These are phyloP conservation scores for Megathymus violae DNA, from an alignment of 1,140 invertebrate species.

Conservation along the genomic window DNA sequence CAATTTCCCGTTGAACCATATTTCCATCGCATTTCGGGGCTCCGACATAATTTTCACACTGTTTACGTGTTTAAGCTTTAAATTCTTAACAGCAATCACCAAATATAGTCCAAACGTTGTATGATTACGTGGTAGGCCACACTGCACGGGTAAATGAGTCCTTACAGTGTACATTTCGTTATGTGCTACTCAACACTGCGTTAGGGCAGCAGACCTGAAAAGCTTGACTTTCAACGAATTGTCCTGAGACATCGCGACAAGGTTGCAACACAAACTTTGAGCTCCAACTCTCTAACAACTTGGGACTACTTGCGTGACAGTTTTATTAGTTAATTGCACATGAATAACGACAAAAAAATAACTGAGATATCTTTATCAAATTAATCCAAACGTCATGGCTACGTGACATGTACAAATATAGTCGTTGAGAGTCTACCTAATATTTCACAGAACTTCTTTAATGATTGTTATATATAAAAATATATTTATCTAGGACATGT, in stretches of 20 bases:
- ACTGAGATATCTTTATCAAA: too few relatives aligned
- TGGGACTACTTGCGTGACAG: conserved; percentile 20
- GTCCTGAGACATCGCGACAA: conserved; percentile 11
- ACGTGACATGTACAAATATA: not conserved
- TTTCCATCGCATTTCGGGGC: too few relatives aligned
- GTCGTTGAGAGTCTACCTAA: too few relatives aligned
- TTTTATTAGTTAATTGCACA: conserved; percentile 23
- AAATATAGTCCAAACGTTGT: too few relatives aligned
- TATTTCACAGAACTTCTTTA: too few relatives aligned
- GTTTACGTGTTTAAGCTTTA: too few relatives aligned
- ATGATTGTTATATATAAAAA: too few relatives aligned
- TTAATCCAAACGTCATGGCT: too few relatives aligned
- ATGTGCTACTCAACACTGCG: not conserved
- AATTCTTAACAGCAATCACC: too few relatives aligned
- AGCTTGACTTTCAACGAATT: conserved; percentile 5
- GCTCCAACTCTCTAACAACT: conserved; percentile 9
- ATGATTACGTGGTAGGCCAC: conserved; percentile 9
- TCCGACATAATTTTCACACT: too few relatives aligned
- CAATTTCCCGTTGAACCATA: too few relatives aligned
- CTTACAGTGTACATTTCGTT: not conserved
- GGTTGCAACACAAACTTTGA: conserved; percentile 22
- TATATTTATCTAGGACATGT: too few relatives aligned
- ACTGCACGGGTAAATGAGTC: not conserved
- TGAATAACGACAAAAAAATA: conserved; percentile 1
- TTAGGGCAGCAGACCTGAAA: not conserved